These are phyloP conservation scores for Ochropleura plecta DNA, from an alignment of 2,888 invertebrate genomes.

Conservation along the genomic window DNA sequence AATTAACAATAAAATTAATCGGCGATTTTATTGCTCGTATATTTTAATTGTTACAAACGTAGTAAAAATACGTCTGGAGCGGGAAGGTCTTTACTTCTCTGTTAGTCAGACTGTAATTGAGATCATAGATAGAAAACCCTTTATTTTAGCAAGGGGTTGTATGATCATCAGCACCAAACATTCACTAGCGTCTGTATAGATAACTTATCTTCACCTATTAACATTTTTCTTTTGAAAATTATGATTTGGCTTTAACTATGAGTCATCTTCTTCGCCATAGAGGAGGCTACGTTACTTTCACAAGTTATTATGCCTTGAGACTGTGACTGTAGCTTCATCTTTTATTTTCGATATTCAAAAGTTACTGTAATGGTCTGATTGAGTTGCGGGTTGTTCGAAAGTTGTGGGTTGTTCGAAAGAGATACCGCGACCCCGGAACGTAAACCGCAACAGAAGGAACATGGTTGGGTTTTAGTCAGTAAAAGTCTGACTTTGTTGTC, in stretches of 20 bases:
- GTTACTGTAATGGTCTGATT: too few species aligned
- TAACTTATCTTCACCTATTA: background rate
- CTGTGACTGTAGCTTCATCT: too few species aligned
- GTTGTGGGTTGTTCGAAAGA: too few species aligned
- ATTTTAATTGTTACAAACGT: slow-evolving; percentile 25
- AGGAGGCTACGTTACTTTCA: too few species aligned
- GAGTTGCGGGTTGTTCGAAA: too few species aligned
- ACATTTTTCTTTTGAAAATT: background rate
- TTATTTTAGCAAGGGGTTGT: background rate
- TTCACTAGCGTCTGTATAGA: background rate
- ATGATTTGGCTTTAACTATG: background rate
- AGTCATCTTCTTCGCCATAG: background rate
- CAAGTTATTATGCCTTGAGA: too few species aligned
- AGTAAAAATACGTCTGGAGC: slow-evolving; percentile 11
- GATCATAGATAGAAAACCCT: background rate
- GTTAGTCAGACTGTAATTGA: slow-evolving; percentile 3
- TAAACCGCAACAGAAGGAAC: too few species aligned
- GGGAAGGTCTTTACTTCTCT: slow-evolving; percentile 1
- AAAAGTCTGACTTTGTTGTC: too few species aligned
- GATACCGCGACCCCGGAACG: too few species aligned
- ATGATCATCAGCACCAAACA: background rate
- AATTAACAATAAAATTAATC: slow-evolving; percentile 55
- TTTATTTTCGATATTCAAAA: too few species aligned
- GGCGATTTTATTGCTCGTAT: slow-evolving; percentile 40
- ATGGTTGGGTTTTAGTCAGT: too few species aligned